Conservation (phyloP, 2,113 vertebrate species). For the Stegastes partitus region DNA sequence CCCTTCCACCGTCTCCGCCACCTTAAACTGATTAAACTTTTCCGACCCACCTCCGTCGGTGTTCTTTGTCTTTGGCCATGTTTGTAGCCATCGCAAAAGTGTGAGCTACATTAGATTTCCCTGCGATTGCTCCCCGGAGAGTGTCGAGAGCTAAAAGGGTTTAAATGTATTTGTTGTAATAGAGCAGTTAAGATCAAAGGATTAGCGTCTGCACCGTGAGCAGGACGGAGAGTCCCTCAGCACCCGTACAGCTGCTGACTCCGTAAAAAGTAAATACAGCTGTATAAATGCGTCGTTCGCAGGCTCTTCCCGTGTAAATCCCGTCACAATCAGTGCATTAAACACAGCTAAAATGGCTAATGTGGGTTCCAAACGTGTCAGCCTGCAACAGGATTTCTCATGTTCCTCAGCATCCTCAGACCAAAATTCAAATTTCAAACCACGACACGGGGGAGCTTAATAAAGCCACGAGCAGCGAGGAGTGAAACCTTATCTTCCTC, state of each 20-base stretch:
- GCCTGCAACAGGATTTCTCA: conserved; percentile 35
- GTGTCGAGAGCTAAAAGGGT: conserved; percentile 32
- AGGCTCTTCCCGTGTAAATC: conserved; percentile 42
- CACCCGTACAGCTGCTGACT: conserved; percentile 54
- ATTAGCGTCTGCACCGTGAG: conserved; percentile 54
- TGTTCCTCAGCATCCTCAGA: conserved; percentile 9
- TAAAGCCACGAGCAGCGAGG: conserved; percentile 40
- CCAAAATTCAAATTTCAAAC: conserved; percentile 74
- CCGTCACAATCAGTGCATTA: conserved; percentile 31
- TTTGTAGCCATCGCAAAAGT: conserved; percentile 4
- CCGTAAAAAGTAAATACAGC: conserved; percentile 68
- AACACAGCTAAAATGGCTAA: conserved; percentile 38
- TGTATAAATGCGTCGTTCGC: conserved; percentile 52
- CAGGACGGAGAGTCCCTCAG: conserved; percentile 34
- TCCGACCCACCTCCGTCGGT: conserved; percentile 12
- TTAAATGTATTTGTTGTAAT: conserved; percentile 65
- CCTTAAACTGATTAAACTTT: conserved; percentile 14
- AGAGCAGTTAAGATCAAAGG: conserved; percentile 60
- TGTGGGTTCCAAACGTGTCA: conserved; percentile 43
- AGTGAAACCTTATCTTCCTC: conserved; percentile 68
- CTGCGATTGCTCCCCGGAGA: conserved; percentile 23
- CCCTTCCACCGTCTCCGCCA: neutral
- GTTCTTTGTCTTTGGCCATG: neutral
- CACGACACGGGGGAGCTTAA: conserved; percentile 38
- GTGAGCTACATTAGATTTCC: conserved; percentile 37